These are phyloP conservation scores for Latrodectus elegans DNA, from an alignment of 2,888 invertebrate species.

Conservation along the genomic window DNA sequence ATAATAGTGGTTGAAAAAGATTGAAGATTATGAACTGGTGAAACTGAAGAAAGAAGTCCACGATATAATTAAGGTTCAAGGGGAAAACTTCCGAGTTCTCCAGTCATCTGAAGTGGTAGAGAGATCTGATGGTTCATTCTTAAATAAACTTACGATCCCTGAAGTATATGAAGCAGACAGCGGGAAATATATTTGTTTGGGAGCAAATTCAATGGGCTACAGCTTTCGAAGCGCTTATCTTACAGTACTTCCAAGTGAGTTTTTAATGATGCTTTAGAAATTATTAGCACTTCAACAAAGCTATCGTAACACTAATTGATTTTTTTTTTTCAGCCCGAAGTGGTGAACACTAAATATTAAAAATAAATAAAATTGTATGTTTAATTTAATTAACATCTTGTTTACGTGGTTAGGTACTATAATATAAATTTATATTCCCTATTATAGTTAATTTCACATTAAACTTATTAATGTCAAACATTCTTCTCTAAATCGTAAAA, in stretches of 20 bases:
- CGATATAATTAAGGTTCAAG: conserved; percentile 75
- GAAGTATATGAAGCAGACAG: conserved; percentile 74
- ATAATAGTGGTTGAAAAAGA: conserved; percentile 76
- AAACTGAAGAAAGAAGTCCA: conserved; percentile 72
- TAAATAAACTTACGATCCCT: conserved; percentile 76
- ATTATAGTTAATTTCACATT: no score
- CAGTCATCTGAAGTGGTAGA: conserved; percentile 74
- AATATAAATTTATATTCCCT: no score
- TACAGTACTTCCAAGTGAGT: conserved; percentile 73
- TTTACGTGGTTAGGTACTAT: no score
- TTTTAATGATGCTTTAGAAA: not conserved
- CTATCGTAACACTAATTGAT: no score
- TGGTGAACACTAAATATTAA: no score
- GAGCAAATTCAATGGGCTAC: conserved; percentile 76
- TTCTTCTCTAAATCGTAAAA: no score
- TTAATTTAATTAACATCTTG: no score
- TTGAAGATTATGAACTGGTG: conserved; percentile 73
- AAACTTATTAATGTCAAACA: no score
- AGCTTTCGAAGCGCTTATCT: conserved; percentile 76
- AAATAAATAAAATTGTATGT: no score
- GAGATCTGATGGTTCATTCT: conserved; percentile 74
- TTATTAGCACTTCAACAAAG: no score
- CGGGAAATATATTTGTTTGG: conserved; percentile 77
- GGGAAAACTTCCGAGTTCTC: conserved; percentile 76
- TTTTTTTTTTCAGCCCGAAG: no score